Percentiles rank a stretch among this genome's conserved stretches.
Evolutionary conservation across 2,797 vertebrate genomes (phyloP).

Genomic region (Micrastur ruficollis): DNA sequence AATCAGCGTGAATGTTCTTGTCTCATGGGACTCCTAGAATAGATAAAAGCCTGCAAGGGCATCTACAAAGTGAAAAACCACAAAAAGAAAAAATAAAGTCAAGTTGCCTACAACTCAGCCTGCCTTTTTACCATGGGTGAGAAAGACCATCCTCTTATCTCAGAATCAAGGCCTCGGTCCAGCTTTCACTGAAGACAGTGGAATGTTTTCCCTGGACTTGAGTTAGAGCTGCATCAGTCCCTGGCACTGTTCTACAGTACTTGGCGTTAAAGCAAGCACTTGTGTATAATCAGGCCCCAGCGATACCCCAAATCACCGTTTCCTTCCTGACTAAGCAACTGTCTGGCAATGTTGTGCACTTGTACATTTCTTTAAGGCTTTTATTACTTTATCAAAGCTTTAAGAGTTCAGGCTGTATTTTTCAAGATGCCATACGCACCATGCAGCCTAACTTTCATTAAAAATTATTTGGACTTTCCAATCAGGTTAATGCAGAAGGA

Average conservation of each 20-base stretch:
- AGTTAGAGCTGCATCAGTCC: neutral
- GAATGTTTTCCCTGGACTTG: neutral
- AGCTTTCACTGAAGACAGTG: neutral
- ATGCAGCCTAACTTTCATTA: neutral
- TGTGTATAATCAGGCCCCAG: accelerated
- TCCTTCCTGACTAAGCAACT: neutral
- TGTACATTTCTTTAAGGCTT: neutral
- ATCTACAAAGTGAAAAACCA: conserved; percentile 29
- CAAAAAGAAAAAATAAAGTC: neutral
- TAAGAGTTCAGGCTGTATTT: neutral
- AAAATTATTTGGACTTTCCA: neutral
- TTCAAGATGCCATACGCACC: neutral
- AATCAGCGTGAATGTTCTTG: conserved; percentile 14
- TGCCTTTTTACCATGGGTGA: neutral
- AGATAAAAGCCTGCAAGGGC: conserved; percentile 45
- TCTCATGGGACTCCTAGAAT: conserved; percentile 19
- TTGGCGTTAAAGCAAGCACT: neutral
- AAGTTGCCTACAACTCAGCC: neutral
- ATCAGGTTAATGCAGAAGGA: neutral
- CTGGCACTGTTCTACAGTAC: neutral
- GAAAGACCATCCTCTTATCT: neutral
- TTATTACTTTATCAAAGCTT: neutral
- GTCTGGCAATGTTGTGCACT: neutral
- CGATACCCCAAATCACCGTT: neutral
- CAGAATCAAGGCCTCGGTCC: neutral